These are phyloP conservation scores for Danio jaintianensis DNA, from an alignment of 2,797 vertebrate genomes.

Conservation along the genomic window DNA sequence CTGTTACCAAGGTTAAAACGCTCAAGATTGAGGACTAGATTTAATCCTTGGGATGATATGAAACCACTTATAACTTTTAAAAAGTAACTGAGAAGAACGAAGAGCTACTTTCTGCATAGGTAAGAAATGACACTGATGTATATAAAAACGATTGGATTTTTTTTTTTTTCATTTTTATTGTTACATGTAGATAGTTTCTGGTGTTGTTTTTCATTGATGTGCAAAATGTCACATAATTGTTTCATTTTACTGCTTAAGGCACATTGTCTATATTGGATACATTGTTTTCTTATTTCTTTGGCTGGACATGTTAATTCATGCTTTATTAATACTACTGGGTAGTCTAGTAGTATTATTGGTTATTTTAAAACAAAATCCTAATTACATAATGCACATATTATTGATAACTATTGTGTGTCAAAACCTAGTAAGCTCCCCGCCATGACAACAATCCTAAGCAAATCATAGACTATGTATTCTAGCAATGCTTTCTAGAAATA, in stretches of 20 bases:
- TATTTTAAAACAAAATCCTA: not conserved
- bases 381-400: not conserved
- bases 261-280: too few relatives aligned
- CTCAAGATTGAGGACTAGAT: not conserved
- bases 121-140: not conserved
- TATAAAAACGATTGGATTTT: not conserved
- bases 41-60: not conserved
- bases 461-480: not conserved
- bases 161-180: not conserved
- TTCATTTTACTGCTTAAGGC: too few relatives aligned
- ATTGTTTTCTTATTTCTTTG: too few relatives aligned
- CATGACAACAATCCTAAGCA: not conserved
- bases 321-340: too few relatives aligned
- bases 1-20: not conserved
- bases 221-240: too few relatives aligned
- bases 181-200: not conserved
- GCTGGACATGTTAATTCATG: too few relatives aligned
- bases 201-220: not conserved
- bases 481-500: not conserved
- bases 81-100: not conserved
- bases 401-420: not conserved
- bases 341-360: too few relatives aligned
- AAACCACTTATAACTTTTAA: not conserved
- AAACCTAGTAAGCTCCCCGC: not conserved
- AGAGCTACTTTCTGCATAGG: constrained; percentile 1